phyloP scores from a whole-genome alignment of 1,140 invertebrate genomes.

The Diprion similis region DNA sequence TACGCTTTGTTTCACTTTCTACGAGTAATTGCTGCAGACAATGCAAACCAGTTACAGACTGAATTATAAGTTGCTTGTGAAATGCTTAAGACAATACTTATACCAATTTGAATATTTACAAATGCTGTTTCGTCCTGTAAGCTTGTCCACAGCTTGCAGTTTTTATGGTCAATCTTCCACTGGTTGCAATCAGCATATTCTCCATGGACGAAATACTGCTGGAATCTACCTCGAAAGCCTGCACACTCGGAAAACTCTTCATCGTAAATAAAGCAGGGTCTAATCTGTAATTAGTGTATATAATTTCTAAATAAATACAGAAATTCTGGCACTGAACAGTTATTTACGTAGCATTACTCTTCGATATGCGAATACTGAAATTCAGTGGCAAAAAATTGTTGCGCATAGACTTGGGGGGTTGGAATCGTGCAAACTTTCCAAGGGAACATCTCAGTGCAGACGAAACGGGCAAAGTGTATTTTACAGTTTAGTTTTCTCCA shows the following conservation, averaged over 20 bases:
- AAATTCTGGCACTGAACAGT: too few species aligned
- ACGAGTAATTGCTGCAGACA: constrained; percentile 71
- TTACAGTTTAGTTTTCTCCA: too few species aligned
- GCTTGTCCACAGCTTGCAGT: constrained; percentile 74
- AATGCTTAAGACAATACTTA: constrained; percentile 9
- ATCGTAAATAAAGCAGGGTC: constrained; percentile 75
- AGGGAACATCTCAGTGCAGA: too few species aligned
- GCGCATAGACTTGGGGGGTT: too few species aligned
- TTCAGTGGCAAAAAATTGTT: too few species aligned
- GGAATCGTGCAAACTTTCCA: too few species aligned
- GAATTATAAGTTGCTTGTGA: not conserved
- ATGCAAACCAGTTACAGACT: constrained; percentile 23
- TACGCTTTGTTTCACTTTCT: constrained; percentile 73
- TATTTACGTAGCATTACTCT: too few species aligned
- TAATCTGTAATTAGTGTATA: constrained; percentile 64
- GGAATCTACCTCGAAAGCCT: constrained; percentile 75
- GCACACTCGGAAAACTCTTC: constrained; percentile 83
- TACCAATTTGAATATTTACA: constrained; percentile 60
- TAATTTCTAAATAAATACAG: not conserved
- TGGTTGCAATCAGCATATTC: constrained; percentile 74
- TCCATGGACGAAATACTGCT: constrained; percentile 87
- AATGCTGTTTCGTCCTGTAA: constrained; percentile 69
- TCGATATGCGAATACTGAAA: too few species aligned
- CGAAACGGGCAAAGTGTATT: too few species aligned
- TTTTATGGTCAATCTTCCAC: constrained; percentile 79